Evolutionary conservation across 2,113 vertebrate genomes (phyloP).

Genomic region (Plecotus auritus): DNA sequence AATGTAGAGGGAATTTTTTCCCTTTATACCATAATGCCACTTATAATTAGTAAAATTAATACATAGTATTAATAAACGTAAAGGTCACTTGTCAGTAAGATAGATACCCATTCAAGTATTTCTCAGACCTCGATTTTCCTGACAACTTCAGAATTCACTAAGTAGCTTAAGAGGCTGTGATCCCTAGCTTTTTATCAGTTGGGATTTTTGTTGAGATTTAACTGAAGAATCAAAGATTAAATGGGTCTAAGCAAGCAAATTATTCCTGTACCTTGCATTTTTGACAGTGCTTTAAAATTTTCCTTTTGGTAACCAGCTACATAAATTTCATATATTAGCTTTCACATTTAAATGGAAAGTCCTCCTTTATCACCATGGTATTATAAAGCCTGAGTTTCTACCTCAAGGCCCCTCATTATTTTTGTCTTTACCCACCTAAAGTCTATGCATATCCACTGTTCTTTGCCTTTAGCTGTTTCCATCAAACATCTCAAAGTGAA

Average conservation of each 20-base stretch:
- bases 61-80: slow-evolving; percentile 1
- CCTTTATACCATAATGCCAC: not conserved
- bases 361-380: not conserved
- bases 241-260: not conserved
- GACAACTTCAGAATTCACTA: not conserved
- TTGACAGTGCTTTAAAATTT: slow-evolving; percentile 4
- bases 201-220: slow-evolving; percentile 19
- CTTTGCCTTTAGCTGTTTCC: slow-evolving; percentile 48
- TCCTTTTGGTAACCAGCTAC: slow-evolving; percentile 13
- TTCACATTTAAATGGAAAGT: slow-evolving; percentile 12
- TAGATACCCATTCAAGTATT: not conserved
- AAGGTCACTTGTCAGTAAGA: not conserved
- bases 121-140: not conserved
- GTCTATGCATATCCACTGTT: not conserved
- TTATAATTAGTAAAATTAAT: slow-evolving; percentile 25
- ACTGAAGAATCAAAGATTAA: slow-evolving; percentile 25
- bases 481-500: slow-evolving; percentile 12
- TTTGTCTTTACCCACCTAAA: not conserved
- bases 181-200: slow-evolving; percentile 12
- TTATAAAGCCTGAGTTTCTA: slow-evolving; percentile 26
- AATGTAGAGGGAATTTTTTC: not conserved
- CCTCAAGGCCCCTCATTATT: not conserved
- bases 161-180: not conserved
- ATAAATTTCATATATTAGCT: slow-evolving; percentile 24
- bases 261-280: slow-evolving; percentile 1